A percentile compares a stretch with the other conserved stretches of the same genome.
These are phyloP conservation scores for Drosophila subobscura DNA, from an alignment of 1,140 invertebrate species.

Conservation along the genomic window DNA sequence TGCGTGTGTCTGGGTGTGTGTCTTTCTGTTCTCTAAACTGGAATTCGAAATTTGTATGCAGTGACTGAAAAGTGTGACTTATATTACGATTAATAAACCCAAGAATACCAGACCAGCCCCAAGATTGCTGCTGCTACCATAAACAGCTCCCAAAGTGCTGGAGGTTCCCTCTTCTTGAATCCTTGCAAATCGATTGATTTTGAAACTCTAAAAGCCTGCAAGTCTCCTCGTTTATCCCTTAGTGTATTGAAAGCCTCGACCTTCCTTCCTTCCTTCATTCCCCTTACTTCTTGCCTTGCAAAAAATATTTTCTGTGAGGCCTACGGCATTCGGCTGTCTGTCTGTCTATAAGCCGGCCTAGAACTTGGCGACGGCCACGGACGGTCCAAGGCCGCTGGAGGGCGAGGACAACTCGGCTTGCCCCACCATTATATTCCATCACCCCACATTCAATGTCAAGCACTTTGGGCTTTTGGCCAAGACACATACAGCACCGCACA, in stretches of 20 bases:
- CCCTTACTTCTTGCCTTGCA: constrained; percentile 1
- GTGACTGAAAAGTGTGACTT: too few species aligned
- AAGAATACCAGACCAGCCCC: too few species aligned
- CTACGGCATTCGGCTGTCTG: constrained; percentile 4
- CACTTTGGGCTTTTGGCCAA: constrained; percentile 45
- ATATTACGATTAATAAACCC: too few species aligned
- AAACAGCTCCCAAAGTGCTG: too few species aligned
- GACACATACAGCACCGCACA: background rate
- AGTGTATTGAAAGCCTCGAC: constrained; percentile 30
- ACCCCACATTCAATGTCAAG: constrained; percentile 35
- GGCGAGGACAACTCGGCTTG: constrained; percentile 29
- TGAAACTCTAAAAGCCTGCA: too few species aligned
- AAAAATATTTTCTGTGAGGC: constrained; percentile 1
- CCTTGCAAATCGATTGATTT: too few species aligned
- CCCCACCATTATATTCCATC: background rate
- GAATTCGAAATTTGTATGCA: too few species aligned
- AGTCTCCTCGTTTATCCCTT: background rate
- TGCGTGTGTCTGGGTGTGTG: too few species aligned
- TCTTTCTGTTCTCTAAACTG: too few species aligned
- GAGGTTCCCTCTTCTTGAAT: too few species aligned
- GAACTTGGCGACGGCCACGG: constrained; percentile 50
- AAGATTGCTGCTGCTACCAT: too few species aligned
- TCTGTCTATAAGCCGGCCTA: constrained; percentile 36
- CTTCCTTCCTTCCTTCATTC: constrained; percentile 5
- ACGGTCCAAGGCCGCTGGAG: constrained; percentile 50